Base-by-base conservation (phyloP, 2,888 invertebrate genomes). In the Calliphora vomitoria region DNA sequence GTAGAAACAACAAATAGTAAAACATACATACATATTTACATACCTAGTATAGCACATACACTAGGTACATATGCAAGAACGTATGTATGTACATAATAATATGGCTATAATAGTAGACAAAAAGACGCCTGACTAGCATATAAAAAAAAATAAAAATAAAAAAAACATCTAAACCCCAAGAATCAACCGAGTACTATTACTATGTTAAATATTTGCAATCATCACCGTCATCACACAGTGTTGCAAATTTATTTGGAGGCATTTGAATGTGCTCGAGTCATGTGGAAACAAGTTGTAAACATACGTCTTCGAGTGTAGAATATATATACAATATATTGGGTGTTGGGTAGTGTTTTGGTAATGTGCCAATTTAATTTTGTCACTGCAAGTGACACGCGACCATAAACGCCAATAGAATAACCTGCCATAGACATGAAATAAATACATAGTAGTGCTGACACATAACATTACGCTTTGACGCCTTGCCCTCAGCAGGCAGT, bases 351-450 rank as follows among this genome's bases (percentile, higher is more conserved):
- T 53, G 53, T 85, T 88, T 92, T 93, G 93, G 92, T 90, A 89
- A 84, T 83, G 89, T 92, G 93, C 92, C 92, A 92, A 93, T 92
- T 93, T 92, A 92, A 93, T 92, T 91, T 90, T 90, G 89, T 90
- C 89, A 89, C 92, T 91, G 92, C 91, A 89, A 91, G 92, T 89
- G 90, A 85, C 85, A 88, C 88, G 88, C 88, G 88, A 88, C 86
- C 69, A 79, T 85, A 82, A 75, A 82, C 74, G 78, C 81, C 87
- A 85, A 85, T 69, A 78, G 82, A 86, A 81, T 72, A 84, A 86
- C 83, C 68, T 79, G 79, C 58, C 69, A 79, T 60, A 82, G 66
- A 35, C 20, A 82, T 85, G 82, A 85, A 82, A 82, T 75, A 81
- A 5, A n/a, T 55, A 20, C 8, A 18, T 18, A 13, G 64, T 79